phyloP scores from a whole-genome alignment of 30 jellyfish, hydroid and myxozoan genomes.

The Nemopilema nomurai region DNA sequence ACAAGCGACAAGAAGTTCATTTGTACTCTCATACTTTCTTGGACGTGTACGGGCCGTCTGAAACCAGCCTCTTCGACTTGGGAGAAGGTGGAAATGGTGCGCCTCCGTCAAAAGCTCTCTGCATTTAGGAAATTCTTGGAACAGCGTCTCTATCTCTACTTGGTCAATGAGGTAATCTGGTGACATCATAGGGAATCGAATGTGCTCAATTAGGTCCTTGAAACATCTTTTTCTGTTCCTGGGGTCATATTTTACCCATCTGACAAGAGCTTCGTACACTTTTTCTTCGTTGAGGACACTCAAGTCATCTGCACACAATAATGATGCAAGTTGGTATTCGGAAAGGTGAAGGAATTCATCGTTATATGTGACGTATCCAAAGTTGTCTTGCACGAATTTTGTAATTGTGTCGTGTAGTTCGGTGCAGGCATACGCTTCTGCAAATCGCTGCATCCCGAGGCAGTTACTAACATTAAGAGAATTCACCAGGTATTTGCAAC shows the following conservation, averaged over 20 bases:
- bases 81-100: slow-evolving; percentile 88
- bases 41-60: slow-evolving; percentile 95
- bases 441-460: slow-evolving; percentile 96
- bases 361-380: slow-evolving; percentile 87
- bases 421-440: slow-evolving; percentile 96
- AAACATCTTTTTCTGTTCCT: slow-evolving; percentile 63
- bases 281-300: slow-evolving; percentile 94
- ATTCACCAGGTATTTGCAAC: slow-evolving; percentile 90
- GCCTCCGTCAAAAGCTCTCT: slow-evolving; percentile 93
- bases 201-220: slow-evolving; percentile 85
- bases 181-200: slow-evolving; percentile 95
- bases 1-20: slow-evolving; percentile 93
- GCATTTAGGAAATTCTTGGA: slow-evolving; percentile 87
- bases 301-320: slow-evolving; percentile 86
- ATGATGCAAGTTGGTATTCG: slow-evolving; percentile 75
- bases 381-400: slow-evolving; percentile 84
- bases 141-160: slow-evolving; percentile 91
- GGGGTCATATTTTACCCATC: slow-evolving; percentile 89
- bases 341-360: slow-evolving; percentile 90
- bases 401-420: slow-evolving; percentile 81
- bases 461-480: slow-evolving; percentile 86
- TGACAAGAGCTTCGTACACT: slow-evolving; percentile 88
- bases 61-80: slow-evolving; percentile 89
- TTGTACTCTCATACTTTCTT: slow-evolving; percentile 92
- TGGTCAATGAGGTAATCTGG: slow-evolving; percentile 97